Evolutionary conservation across 64 coral and sea anemone genomes (phyloP).

Genomic region (Cladopsammia gracilis): DNA sequence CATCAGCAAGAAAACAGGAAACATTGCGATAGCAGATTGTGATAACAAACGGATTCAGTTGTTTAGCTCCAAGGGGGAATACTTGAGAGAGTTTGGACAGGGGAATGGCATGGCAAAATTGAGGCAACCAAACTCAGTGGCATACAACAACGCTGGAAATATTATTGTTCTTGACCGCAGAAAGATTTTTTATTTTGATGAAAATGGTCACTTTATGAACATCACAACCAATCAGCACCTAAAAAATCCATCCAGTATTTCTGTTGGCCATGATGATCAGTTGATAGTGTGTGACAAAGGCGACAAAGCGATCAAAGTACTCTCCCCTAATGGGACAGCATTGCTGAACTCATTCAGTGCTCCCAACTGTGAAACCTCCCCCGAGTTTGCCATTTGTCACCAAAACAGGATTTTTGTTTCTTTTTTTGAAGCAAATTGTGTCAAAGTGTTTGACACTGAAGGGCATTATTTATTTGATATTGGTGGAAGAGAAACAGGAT

Average conservation of each 20-base stretch:
- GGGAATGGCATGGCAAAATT: background rate
- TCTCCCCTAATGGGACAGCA: conserved; percentile 29
- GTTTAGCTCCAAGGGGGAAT: background rate
- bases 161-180: conserved; percentile 12
- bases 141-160: background rate
- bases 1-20: background rate
- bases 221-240: background rate
- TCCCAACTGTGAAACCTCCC: conserved; percentile 9
- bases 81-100: conserved; percentile 14
- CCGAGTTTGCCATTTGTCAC: conserved; percentile 14
- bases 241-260: conserved; percentile 11
- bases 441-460: conserved; percentile 45
- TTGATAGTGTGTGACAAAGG: conserved; percentile 47
- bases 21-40: conserved; percentile 53
- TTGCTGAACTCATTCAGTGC: conserved; percentile 37
- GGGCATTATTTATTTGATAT: conserved; percentile 25
- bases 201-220: conserved; percentile 18
- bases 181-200: background rate
- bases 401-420: conserved; percentile 23
- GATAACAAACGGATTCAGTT: conserved; percentile 23
- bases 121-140: background rate
- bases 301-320: background rate
- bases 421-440: conserved; percentile 21
- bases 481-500: background rate
- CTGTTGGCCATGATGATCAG: background rate